A percentile compares a stretch with the other conserved stretches of the same genome.
Conservation (phyloP, 92 coral and sea anemone genomes). For the Paragorgia papillata region DNA sequence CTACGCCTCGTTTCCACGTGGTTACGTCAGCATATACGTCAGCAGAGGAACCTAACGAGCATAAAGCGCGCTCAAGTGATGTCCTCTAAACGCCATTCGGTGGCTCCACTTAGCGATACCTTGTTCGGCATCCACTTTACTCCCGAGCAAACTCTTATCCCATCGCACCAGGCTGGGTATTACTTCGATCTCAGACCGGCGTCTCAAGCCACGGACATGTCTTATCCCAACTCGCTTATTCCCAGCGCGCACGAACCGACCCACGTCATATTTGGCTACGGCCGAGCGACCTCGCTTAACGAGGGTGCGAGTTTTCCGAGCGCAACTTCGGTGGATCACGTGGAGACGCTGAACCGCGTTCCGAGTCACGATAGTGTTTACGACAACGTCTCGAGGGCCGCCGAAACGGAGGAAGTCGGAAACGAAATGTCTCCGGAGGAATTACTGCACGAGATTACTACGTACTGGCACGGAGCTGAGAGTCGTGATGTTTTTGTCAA, state of each 20-base stretch:
- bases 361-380: constrained; percentile 11
- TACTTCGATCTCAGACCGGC: constrained; percentile 41
- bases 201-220: constrained; percentile 28
- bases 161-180: constrained; percentile 12
- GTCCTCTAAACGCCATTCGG: constrained; percentile 40
- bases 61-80: constrained; percentile 43
- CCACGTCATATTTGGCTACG: constrained; percentile 35
- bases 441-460: constrained; percentile 27
- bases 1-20: constrained; percentile 46
- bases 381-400: constrained; percentile 13
- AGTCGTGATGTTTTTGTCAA: not conserved
- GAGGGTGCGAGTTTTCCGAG: constrained; percentile 18
- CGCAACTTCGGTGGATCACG: constrained; percentile 14
- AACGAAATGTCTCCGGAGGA: constrained; percentile 15
- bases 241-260: constrained; percentile 37
- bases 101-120: constrained; percentile 9
- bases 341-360: constrained; percentile 6
- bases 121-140: constrained; percentile 11
- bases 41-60: constrained; percentile 34
- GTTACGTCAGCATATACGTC: constrained; percentile 46
- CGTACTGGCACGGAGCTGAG: constrained; percentile 24
- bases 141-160: constrained; percentile 2
- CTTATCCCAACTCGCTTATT: constrained; percentile 33
- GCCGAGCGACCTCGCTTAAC: constrained; percentile 8
- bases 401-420: not conserved